Evolutionary conservation across 2,888 invertebrate species (phyloP), one percentile per base, ranked within the genome.

Genomic region (Microdon myrmicae): DNA sequence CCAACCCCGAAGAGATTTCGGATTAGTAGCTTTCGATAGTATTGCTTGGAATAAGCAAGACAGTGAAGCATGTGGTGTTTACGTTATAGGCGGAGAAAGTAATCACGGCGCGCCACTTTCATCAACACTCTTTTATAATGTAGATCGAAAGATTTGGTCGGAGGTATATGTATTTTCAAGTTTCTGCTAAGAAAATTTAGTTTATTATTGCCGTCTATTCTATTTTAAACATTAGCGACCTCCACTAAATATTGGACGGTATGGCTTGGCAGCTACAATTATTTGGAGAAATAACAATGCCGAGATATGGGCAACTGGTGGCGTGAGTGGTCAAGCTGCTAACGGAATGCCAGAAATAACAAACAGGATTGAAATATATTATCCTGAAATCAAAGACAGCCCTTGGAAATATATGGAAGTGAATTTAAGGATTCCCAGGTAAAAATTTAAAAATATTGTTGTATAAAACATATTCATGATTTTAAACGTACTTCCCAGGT

Each of bases 231-330:
- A 41, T 17, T 41, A 74, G 72, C 70, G 69, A 69, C 60, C 70
- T 47, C 54, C 72, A 12, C 29, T 73, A 47, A 70, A 70, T 61
- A 37, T 70, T 48, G 69, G 71, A 34, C 70, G 74, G 25, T 72
- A 72, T 60, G 74, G 75, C 10, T 59, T 72, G 55, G 59, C 70
- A 22, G 71, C 71, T 54, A 66, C 68, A 10, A 51, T 69, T 48
- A 55, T 71, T 32, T 71, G 70, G 37, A 45, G 6, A 2, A 44
- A 47, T 9, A 49, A 64, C 13, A 20, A 25, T 25, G 64, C 70
- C 31, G 67, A 84, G 70, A 87, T 90, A 75, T 89, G 88, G 88
- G 86, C 87, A 32, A 88, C 86, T 7, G 89, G 90, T 26, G 90
- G 90, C 25, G 85, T 89, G 84, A 84, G 59, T 60, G 67, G 68